Evolutionary conservation across 2,888 invertebrate species (phyloP), one percentile per base, ranked within the genome.

Genomic region (Ceratothoa steindachneri): DNA sequence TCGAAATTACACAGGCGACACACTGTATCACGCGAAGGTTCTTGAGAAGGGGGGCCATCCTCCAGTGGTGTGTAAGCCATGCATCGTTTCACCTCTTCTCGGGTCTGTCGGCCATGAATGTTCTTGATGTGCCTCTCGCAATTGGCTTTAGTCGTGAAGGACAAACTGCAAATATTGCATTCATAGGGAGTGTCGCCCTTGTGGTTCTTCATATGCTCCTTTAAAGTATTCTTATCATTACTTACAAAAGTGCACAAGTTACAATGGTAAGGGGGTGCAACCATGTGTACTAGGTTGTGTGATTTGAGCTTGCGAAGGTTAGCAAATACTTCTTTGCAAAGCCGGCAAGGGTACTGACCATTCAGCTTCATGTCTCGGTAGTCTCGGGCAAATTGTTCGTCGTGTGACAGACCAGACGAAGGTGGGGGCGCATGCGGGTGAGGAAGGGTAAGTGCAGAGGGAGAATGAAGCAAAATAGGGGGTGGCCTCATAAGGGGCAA

Each of bases 91-190:
- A 96, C 92, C 81, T 96, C 95, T 81, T 95, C 93, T 71, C 94
- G 88, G 0, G 91, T 90, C 0, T 90, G 88, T 84, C 93, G 93
- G 0, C 91, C 90, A 82, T 97, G 97, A 28, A 95, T 89, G 84
- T 97, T 97, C 80, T 95, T 88, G 81, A 97, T 87, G 84, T 97
- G 97, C 4, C 97, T 88, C 85, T 97, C 97, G 84, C 97, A 97
- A 83, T 97, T 97, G 0, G 97, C 96, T 86, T 97, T 96, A 0
- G 97, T 97, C 29, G 97, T 97, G 84, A 97, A 97, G 1, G 96
- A 95, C 83, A 94, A 96, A 82, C 93, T 93, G 84, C 97, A 97
- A n/a, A 96, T 88, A 0, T 91, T 90, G 83, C 97, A 97, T 84
- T 95, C 94, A 83, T 93, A 97, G 0, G 97, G 97, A 12, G 96